These are phyloP conservation scores for Podocnemis expansa DNA, from an alignment of 2,113 vertebrate species.

Conservation along the genomic window DNA sequence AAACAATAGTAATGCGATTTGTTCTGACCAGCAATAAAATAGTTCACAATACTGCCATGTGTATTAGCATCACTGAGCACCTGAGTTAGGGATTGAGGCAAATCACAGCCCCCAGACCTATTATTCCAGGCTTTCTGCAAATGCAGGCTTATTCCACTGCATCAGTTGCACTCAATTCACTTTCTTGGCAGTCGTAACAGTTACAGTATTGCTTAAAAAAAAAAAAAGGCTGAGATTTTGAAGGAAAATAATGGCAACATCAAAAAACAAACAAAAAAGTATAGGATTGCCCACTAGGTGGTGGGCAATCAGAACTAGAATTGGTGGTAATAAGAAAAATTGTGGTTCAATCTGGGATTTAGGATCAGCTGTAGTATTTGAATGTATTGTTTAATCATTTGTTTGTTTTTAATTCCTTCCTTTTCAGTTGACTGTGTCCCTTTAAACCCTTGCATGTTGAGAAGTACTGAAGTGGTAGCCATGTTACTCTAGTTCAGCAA, in stretches of 20 bases:
- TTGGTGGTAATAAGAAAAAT: conserved; percentile 25
- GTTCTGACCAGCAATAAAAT: not conserved
- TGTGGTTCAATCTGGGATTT: not conserved
- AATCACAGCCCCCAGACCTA: not conserved
- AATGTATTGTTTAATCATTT: not conserved
- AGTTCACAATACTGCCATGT: not conserved
- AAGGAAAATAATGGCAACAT: not conserved
- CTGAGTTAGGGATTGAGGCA: not conserved
- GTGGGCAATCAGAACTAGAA: not conserved
- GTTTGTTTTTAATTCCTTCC: not conserved
- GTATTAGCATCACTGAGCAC: not conserved
- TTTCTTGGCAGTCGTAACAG: no score
- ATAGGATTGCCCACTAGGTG: not conserved
- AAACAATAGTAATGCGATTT: not conserved
- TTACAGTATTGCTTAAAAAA: not conserved
- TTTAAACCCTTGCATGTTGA: not conserved
- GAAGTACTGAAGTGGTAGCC: no score
- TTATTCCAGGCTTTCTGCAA: not conserved
- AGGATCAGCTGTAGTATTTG: not conserved
- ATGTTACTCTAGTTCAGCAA: no score
- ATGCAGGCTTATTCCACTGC: not conserved
- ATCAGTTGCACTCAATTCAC: no score
- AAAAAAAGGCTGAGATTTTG: conserved; percentile 26
- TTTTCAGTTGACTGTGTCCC: not conserved
- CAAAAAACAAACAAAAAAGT: no score